A percentile compares a stretch with the other conserved stretches of the same genome.
Conservation (phyloP, 1,140 invertebrate species). For the Neodiprion fabricii region DNA sequence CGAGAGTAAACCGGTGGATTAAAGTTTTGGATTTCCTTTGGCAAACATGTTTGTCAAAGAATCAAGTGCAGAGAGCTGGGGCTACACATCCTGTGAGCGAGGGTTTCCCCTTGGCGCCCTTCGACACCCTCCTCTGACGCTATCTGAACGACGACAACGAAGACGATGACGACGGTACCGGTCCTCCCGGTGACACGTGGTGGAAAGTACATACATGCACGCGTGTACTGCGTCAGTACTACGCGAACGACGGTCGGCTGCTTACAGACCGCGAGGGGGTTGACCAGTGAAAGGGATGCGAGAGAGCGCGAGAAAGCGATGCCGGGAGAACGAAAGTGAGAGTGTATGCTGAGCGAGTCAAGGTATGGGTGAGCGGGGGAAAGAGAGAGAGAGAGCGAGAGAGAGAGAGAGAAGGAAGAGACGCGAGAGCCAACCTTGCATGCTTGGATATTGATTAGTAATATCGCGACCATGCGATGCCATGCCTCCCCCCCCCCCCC, state of each 20-base stretch:
- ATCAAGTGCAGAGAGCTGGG: neutral
- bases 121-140: neutral
- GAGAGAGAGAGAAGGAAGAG: neutral
- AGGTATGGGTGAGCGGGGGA: neutral
- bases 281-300: slow-evolving; percentile 4
- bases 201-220: neutral
- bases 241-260: neutral
- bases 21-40: slow-evolving; percentile 13
- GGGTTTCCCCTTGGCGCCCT: neutral
- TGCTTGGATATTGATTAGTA: slow-evolving; percentile 16
- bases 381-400: neutral
- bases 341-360: no score
- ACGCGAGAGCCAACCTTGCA: neutral
- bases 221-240: neutral
- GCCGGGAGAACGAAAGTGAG: neutral
- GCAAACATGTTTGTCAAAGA: neutral
- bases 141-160: neutral
- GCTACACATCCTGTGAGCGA: neutral
- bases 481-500: neutral
- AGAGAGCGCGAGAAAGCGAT: neutral
- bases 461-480: neutral
- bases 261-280: neutral
- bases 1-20: neutral
- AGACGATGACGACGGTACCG: neutral
- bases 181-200: neutral